These are phyloP conservation scores for Mamestra configurata DNA, from an alignment of 1,140 invertebrate genomes.

Conservation along the genomic window DNA sequence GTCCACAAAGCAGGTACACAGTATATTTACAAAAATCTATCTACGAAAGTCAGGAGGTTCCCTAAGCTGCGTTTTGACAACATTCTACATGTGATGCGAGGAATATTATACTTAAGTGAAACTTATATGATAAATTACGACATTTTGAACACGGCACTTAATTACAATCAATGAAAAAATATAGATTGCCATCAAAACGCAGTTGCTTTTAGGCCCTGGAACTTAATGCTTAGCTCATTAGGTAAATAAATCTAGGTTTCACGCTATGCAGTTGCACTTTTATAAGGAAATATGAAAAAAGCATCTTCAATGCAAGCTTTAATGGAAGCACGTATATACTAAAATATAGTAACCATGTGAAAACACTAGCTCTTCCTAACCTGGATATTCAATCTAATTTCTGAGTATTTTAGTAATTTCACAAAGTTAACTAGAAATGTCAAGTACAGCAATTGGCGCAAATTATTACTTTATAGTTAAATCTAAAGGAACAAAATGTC, in stretches of 20 bases:
- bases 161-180: conserved; percentile 9
- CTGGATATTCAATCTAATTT: conserved; percentile 10
- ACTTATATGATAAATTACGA: conserved; percentile 22
- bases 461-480: conserved; percentile 21
- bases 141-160: conserved; percentile 26
- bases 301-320: conserved; percentile 64
- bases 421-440: conserved; percentile 10
- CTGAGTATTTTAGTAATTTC: conserved; percentile 15
- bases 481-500: conserved; percentile 32
- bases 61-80: conserved; percentile 10
- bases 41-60: conserved; percentile 1
- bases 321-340: conserved; percentile 70
- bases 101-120: conserved; percentile 22
- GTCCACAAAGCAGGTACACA: conserved; percentile 14
- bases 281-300: conserved; percentile 65
- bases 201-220: conserved; percentile 56
- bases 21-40: conserved; percentile 41
- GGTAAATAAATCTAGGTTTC: conserved; percentile 58
- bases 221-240: conserved; percentile 50
- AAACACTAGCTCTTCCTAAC: conserved; percentile 37
- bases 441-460: conserved; percentile 28
- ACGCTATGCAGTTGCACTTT: conserved; percentile 49
- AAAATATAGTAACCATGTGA: conserved; percentile 50
- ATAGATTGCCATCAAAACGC: conserved; percentile 12
- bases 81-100: conserved; percentile 23